Percentiles rank a stretch among this genome's conserved stretches.
Evolutionary conservation across 2,888 invertebrate genomes (phyloP).

Genomic region (Muschampia plurimacula): DNA sequence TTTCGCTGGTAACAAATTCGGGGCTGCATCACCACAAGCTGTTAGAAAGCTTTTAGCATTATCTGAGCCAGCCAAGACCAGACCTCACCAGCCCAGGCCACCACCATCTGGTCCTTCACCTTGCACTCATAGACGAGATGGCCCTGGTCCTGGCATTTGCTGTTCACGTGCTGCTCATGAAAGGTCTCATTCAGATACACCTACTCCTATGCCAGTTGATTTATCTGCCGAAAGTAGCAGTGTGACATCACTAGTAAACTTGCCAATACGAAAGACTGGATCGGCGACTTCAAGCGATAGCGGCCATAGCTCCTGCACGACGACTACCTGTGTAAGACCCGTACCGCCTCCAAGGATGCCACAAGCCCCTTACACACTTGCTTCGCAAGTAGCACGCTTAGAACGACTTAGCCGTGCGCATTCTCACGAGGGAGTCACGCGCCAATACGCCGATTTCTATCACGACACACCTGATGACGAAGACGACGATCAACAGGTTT

Average conservation of each 20-base stretch:
- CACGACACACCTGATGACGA: conserved; percentile 81
- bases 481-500: conserved; percentile 83
- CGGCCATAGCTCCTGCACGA: conserved; percentile 92
- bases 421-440: conserved; percentile 94
- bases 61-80: conserved; percentile 94
- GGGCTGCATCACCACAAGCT: conserved; percentile 98
- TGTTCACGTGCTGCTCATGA: conserved; percentile 91
- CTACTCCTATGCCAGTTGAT: conserved; percentile 93
- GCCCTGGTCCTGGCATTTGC: conserved; percentile 79
- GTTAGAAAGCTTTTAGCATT: conserved; percentile 97
- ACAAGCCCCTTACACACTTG: conserved; percentile 93
- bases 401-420: conserved; percentile 93
- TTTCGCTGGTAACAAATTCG: conserved; percentile 88
- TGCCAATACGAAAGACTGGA: conserved; percentile 95
- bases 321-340: conserved; percentile 83
- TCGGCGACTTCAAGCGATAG: conserved; percentile 97
- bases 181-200: conserved; percentile 95
- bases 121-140: conserved; percentile 87
- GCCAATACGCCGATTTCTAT: conserved; percentile 86
- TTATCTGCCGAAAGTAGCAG: conserved; percentile 98
- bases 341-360: conserved; percentile 89
- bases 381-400: conserved; percentile 94
- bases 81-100: conserved; percentile 93
- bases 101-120: conserved; percentile 88
- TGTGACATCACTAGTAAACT: conserved; percentile 96